Percentiles rank a stretch among this genome's conserved stretches.
These are phyloP conservation scores for Buceros bicornis DNA, from an alignment of 2,797 vertebrate genomes.

Conservation along the genomic window DNA sequence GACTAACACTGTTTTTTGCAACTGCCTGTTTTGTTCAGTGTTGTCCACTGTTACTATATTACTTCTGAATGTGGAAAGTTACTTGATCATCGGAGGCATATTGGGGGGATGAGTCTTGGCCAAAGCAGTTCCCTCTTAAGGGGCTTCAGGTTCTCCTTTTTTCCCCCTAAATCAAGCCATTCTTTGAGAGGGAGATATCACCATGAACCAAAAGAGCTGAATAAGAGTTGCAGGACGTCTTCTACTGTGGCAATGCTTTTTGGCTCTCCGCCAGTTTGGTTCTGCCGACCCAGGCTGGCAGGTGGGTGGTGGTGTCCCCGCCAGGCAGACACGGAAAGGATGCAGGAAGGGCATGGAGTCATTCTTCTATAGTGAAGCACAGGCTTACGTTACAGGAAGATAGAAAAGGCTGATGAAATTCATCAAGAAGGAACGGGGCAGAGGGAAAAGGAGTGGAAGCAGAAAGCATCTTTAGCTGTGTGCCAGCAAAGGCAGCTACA, in stretches of 20 bases:
- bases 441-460: background rate
- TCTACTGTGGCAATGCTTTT: background rate
- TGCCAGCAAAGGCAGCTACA: background rate
- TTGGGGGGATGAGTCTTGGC: rapidly evolving
- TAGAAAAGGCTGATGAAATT: background rate
- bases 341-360: background rate
- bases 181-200: background rate
- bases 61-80: background rate
- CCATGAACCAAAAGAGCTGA: background rate
- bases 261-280: background rate
- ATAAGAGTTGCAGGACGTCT: background rate
- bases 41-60: background rate
- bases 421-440: background rate
- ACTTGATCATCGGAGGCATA: background rate
- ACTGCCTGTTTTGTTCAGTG: background rate
- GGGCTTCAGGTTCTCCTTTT: background rate
- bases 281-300: background rate
- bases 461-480: background rate
- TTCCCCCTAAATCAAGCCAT: background rate
- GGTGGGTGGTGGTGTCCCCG: no score
- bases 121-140: background rate
- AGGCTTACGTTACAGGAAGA: rapidly evolving
- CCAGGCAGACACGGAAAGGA: background rate
- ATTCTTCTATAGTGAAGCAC: rapidly evolving
- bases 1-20: background rate